These are phyloP conservation scores for Leucania comma DNA, from an alignment of 2,888 invertebrate species.

Conservation along the genomic window DNA sequence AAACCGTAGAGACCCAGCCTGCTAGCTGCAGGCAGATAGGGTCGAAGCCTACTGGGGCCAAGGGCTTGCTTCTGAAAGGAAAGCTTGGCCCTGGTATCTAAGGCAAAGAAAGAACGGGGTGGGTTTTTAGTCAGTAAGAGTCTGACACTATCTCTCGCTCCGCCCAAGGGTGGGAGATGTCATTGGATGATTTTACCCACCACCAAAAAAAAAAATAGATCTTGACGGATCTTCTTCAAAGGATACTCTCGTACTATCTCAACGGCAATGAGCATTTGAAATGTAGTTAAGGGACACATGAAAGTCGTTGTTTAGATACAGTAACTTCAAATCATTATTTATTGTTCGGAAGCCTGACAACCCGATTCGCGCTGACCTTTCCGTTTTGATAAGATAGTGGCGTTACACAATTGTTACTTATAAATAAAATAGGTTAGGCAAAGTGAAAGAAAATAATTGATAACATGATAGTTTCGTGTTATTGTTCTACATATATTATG, in stretches of 20 bases:
- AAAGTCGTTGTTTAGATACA: constrained; percentile 62
- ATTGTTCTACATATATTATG: constrained; percentile 46
- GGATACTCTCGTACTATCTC: constrained; percentile 8
- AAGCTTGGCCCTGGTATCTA: too few species aligned
- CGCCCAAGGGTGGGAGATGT: too few species aligned
- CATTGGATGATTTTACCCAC: too few species aligned
- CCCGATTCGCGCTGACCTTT: constrained; percentile 84
- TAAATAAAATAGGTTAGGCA: constrained; percentile 71
- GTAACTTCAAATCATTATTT: constrained; percentile 70
- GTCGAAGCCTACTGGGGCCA: too few species aligned
- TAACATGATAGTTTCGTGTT: constrained; percentile 47
- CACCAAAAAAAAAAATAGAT: too few species aligned
- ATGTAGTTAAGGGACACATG: constrained; percentile 54
- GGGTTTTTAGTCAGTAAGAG: too few species aligned
- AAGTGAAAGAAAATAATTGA: constrained; percentile 71
- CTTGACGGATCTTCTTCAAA: constrained; percentile 26
- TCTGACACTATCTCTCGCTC: too few species aligned
- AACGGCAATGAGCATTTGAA: constrained; percentile 23
- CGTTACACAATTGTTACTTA: constrained; percentile 77
- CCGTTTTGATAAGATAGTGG: constrained; percentile 85
- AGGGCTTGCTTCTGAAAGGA: too few species aligned
- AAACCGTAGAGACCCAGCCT: too few species aligned
- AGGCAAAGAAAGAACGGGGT: too few species aligned
- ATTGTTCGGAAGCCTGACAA: constrained; percentile 83
- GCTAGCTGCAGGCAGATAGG: too few species aligned